Base-by-base conservation (phyloP, 2,797 vertebrate genomes). In the Echeneis naucrates region DNA sequence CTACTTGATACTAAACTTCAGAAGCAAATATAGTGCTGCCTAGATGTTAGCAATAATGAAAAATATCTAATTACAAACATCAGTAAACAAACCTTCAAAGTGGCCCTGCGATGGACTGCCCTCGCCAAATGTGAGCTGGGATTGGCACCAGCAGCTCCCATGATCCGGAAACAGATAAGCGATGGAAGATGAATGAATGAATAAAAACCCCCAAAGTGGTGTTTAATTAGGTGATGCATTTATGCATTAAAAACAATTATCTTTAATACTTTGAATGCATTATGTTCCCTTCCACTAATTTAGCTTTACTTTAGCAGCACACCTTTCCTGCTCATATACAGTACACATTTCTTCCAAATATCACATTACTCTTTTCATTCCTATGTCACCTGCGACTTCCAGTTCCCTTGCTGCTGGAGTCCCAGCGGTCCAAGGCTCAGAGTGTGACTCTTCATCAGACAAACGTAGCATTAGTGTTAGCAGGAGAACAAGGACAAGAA, bases 301-400 rank as follows among this genome's bases (percentile, higher is more conserved):
- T 48, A 44, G 8, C 8, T n/a, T n/a, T 45, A 48, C 45, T 23
- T 48, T 48, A 50, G 45, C 10, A 47, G 45, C 9, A 21, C 9
- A 21, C 9, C 12, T 47, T 48, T 47, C n/a, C 21, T 47, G 26
- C 3, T 50, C 14, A 51, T 27, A 17, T 27, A 24, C 16, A 51
- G 2, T 50, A 17, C 17, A 27, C 16, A 27, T 51, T 27, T 27
- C 24, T 27, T 17, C 23, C 13, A 50, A 4, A 13, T 47, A 21
- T 11, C 23, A 47, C 21, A 12, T 50, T 5, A 26, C 30, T 4
- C 16, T 21, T 14, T 73, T 16, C 6, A 19, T 60, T 52, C 8
- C 2, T 44, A 53, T 89, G 61, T 78, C 78, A 48, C 78, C 78
- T 9, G 33, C n/a, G 56, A 56, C 35, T n/a, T 82, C 75, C 21